Evolutionary conservation across 2,113 vertebrate species (phyloP), one percentile per base, ranked within the genome.

Genomic region (Pheucticus melanocephalus): DNA sequence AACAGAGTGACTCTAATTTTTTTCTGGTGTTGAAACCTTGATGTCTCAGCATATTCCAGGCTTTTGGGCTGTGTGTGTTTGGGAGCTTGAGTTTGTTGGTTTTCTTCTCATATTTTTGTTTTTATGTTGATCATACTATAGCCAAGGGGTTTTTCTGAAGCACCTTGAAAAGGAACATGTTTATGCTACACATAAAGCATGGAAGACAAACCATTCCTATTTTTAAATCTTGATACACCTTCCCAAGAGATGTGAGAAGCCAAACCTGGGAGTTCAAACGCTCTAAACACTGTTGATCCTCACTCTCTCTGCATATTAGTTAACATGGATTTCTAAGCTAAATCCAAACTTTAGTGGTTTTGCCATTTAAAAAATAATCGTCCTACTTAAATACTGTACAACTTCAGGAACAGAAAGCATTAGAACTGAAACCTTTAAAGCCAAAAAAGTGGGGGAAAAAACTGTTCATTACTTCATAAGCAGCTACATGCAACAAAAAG

Each of bases 71-170:
- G 25, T 20, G 28, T 15, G 11, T 23, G 27, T 3, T 21, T 59
- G 19, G 8, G 13, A 15, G 8, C 6, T 44, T 45, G 33, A 5
- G 14, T 9, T 71, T 31, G 17, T 18, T 39, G 19, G 24, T 31
- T 37, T 22, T 77, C 35, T 82, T 5, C 27, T 45, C 12, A 28
- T 39, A 11, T 8, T 75, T 4, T 30, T 88, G 35, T 40, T 61
- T 79, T 82, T 59, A 40, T 28, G 5, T 39, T 60, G 60, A 23
- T 51, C 31, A 18, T 20, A 61, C 48, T 54, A 13, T 12, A 23
- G 27, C 11, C 33, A 57, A 59, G 28, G 10, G 0, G 0, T 7
- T 24, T 25, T 61, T 76, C 30, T 39, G 0, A 75, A 91, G 20
- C 9, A n/a, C 10, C 21, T 79, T 68, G 21, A 45, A 92, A 69